Evolutionary conservation across 2,797 vertebrate species (phyloP).

Genomic region (Cirrhinus molitorella): DNA sequence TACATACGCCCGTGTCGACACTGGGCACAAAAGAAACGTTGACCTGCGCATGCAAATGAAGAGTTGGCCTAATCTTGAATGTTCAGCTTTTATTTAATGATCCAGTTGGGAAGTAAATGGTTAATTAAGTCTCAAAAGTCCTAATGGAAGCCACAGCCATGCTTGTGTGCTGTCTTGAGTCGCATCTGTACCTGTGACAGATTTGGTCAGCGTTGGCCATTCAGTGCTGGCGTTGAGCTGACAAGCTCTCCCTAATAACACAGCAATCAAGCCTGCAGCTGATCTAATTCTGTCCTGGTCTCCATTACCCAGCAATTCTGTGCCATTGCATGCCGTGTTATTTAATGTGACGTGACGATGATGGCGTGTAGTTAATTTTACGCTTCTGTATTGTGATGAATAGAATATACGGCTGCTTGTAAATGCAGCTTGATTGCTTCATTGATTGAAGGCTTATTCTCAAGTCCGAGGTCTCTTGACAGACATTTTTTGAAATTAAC

Average conservation of each 20-base stretch:
- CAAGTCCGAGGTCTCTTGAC: constrained; percentile 4
- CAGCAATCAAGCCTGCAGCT: constrained; percentile 55
- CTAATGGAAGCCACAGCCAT: background rate
- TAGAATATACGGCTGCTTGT: constrained; percentile 35
- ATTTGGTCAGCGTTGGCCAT: constrained; percentile 74
- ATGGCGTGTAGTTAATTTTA: constrained; percentile 50
- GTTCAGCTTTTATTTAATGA: background rate
- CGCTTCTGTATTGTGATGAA: constrained; percentile 30
- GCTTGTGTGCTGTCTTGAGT: constrained; percentile 24
- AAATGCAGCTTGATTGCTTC: constrained; percentile 37
- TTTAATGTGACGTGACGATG: constrained; percentile 48
- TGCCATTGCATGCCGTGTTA: constrained; percentile 25
- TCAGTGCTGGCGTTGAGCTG: constrained; percentile 62
- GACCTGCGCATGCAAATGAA: constrained; percentile 36
- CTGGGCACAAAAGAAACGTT: background rate
- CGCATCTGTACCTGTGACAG: constrained; percentile 71
- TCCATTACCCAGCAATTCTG: constrained; percentile 40
- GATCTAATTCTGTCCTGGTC: constrained; percentile 51
- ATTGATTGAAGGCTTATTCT: constrained; percentile 35
- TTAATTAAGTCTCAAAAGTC: background rate
- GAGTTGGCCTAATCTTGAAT: constrained; percentile 1
- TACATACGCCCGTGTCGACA: constrained; percentile 24
- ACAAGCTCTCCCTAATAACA: constrained; percentile 60
- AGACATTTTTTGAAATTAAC: background rate
- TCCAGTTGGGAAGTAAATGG: background rate